Evolutionary conservation across 2,888 invertebrate species (phyloP), one percentile per base, ranked within the genome.

Genomic region (Therioaphis trifolii): DNA sequence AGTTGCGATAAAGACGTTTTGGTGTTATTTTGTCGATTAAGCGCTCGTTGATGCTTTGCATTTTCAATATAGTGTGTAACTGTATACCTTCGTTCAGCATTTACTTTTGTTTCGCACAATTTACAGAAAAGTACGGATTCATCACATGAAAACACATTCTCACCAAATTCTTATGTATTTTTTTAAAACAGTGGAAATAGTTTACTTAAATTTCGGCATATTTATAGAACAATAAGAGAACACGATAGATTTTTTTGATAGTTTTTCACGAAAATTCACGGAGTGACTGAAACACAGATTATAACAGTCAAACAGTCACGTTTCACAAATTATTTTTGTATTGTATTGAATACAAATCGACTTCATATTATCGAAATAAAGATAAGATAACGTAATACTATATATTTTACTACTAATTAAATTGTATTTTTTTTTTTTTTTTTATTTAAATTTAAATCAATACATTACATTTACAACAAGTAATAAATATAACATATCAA

Each of bases 51-150:
- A 68, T 12, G 29, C 29, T 68, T 68, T 68, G 12, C 40, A 40
- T n/a, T 40, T 40, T 68, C 40, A 40, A 68, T 68, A 21, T 21
- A 12, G 24, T 49, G 49, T 71, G 71, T 71, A 49, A 69, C 71
- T 71, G 46, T 71, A 35, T 46, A 71, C 46, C 43, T 61, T 14
- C 71, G 46, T 46, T 71, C 46, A 46, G 46, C 46, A 71, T 15
- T 46, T 15, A 46, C n/a, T n/a, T n/a, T n/a, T n/a, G n/a, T n/a
- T n/a, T n/a, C n/a, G n/a, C n/a, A n/a, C n/a, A n/a, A n/a, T 49
- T 71, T 71, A 71, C 71, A 71, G 11, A 71, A 71, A 66, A 66
- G 66, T 66, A 40, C 40, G 0, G 40, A 66, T 40, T 40, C 40
- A 66, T 66, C 66, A n/a, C n/a, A 66, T 21, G 40, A 66, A 40